Percentiles rank a stretch among this genome's conserved stretches.
phyloP scores from a whole-genome alignment of 2,888 invertebrate genomes.

The Catonia carolina region DNA sequence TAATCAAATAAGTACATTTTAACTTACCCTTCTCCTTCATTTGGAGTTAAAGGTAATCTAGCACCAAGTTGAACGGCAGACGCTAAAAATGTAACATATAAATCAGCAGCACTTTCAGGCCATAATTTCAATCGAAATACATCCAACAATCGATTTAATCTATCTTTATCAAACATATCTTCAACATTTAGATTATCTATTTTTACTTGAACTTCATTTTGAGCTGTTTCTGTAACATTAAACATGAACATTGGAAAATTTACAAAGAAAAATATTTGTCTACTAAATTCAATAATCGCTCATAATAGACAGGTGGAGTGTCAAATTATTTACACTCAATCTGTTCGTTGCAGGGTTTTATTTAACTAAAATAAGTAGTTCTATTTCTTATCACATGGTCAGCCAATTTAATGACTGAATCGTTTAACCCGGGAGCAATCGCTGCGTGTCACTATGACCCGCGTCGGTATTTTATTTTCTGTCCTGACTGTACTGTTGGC shows the following conservation, averaged over 20 bases:
- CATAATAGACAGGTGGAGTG: too few species aligned
- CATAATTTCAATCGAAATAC: slow-evolving; percentile 70
- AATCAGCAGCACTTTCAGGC: slow-evolving; percentile 64
- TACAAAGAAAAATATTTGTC: too few species aligned
- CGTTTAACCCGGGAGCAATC: too few species aligned
- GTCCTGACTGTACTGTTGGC: too few species aligned
- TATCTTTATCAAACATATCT: slow-evolving; percentile 68
- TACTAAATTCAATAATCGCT: neutral
- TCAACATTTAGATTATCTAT: slow-evolving; percentile 86
- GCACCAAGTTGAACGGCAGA: slow-evolving; percentile 82
- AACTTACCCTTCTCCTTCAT: slow-evolving; percentile 80
- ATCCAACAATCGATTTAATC: slow-evolving; percentile 67
- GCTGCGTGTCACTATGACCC: too few species aligned
- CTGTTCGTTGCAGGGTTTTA: too few species aligned
- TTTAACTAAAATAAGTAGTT: neutral
- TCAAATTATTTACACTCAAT: too few species aligned
- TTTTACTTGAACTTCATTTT: slow-evolving; percentile 75
- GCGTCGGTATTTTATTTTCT: too few species aligned
- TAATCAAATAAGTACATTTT: too few species aligned
- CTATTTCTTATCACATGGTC: too few species aligned
- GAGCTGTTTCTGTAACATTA: slow-evolving; percentile 47
- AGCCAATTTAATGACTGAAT: too few species aligned
- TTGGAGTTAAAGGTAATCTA: slow-evolving; percentile 70
- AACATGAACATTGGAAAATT: neutral
- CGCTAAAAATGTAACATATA: slow-evolving; percentile 76